Percentiles rank a stretch among this genome's conserved stretches.
phyloP scores from a whole-genome alignment of 2,113 vertebrate species.

The Eudyptes chrysolophus region DNA sequence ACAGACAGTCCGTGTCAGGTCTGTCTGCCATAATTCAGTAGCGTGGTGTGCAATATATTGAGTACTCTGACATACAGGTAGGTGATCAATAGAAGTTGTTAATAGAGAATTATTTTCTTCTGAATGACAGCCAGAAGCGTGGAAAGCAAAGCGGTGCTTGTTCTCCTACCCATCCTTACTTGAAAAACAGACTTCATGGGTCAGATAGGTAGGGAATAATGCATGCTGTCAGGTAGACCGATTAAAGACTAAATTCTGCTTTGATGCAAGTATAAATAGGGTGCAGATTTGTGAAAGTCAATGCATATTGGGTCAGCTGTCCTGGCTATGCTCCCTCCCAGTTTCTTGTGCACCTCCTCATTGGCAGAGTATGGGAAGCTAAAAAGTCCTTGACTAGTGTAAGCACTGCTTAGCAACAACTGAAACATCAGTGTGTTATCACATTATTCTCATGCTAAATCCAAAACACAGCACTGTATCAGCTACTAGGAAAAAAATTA shows the following conservation, averaged over 20 bases:
- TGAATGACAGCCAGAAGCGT: neutral
- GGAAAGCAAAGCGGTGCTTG: neutral
- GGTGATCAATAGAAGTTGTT: neutral
- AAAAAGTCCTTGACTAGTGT: no score
- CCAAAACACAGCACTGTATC: no score
- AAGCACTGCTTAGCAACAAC: no score
- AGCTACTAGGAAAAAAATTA: no score
- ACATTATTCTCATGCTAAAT: no score
- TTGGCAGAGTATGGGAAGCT: no score
- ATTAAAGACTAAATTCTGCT: neutral
- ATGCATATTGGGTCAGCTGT: neutral
- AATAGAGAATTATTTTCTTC: neutral
- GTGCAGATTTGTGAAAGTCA: neutral
- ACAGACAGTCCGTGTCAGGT: neutral
- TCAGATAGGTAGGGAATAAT: neutral
- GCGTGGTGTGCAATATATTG: neutral
- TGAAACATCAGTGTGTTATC: no score
- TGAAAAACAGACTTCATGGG: neutral
- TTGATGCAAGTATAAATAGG: neutral
- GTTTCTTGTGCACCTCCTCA: no score
- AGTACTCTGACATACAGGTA: neutral
- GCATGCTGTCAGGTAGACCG: neutral
- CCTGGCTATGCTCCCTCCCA: no score
- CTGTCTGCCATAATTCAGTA: neutral
- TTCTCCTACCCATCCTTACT: neutral